Percentiles rank a stretch among this genome's conserved stretches.
These are phyloP conservation scores for Patella depressa DNA, from an alignment of 2,888 invertebrate species.

Conservation along the genomic window DNA sequence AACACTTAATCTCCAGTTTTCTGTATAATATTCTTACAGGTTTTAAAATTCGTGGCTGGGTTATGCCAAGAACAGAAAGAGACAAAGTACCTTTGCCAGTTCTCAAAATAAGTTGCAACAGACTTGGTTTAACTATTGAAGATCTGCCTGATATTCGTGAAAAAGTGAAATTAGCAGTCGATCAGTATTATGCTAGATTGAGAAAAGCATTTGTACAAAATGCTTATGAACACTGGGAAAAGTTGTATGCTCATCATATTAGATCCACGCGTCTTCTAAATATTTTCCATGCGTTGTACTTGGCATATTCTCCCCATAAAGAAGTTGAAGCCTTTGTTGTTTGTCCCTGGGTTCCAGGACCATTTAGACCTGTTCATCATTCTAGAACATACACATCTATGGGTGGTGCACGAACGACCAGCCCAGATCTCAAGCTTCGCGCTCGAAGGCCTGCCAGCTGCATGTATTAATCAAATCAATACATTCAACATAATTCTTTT, in stretches of 20 bases:
- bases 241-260: slow-evolving; percentile 46
- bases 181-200: slow-evolving; percentile 48
- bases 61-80: slow-evolving; percentile 41
- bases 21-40: too few relatives aligned
- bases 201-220: slow-evolving; percentile 44
- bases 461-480: not conserved
- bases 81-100: slow-evolving; percentile 48
- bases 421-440: not conserved
- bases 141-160: slow-evolving; percentile 51
- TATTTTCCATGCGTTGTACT: slow-evolving; percentile 50
- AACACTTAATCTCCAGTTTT: too few relatives aligned
- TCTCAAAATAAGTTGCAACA: slow-evolving; percentile 41
- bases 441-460: not conserved
- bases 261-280: slow-evolving; percentile 45
- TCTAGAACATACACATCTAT: not conserved
- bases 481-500: not conserved
- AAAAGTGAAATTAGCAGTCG: slow-evolving; percentile 44
- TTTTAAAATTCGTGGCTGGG: slow-evolving; percentile 35
- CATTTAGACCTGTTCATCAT: slow-evolving; percentile 33
- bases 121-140: slow-evolving; percentile 49
- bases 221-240: slow-evolving; percentile 55
- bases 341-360: slow-evolving; percentile 58
- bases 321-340: slow-evolving; percentile 58
- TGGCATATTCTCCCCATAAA: slow-evolving; percentile 56
- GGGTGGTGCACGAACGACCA: not conserved